Percentiles rank a stretch among this genome's conserved stretches.
These are phyloP conservation scores for Spilogale gracilis DNA, from an alignment of 2,113 vertebrate species.

Conservation along the genomic window DNA sequence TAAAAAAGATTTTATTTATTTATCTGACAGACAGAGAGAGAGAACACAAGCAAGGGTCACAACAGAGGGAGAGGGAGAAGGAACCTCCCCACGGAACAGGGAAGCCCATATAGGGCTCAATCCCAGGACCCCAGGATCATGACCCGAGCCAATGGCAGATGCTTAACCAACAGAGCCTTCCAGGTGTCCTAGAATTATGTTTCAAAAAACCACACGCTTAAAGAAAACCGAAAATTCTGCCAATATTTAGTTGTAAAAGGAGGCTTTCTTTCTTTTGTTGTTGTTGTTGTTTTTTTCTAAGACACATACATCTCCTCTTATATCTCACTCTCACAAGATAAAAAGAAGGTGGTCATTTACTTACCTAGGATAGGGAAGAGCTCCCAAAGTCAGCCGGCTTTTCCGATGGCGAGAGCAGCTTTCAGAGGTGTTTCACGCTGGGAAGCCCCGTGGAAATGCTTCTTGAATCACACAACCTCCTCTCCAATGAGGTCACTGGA, in stretches of 20 bases:
- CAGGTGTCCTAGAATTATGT: background rate
- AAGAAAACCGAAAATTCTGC: background rate
- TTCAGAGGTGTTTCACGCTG: background rate
- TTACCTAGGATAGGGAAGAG: slow-evolving; percentile 11
- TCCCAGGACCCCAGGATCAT: no score
- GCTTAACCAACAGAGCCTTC: no score
- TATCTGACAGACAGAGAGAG: no score
- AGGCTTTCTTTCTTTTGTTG: background rate
- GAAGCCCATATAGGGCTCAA: no score
- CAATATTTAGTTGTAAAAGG: no score
- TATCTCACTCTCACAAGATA: background rate
- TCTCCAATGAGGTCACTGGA: background rate
- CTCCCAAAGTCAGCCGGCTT: background rate
- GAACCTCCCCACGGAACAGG: no score
- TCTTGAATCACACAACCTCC: background rate
- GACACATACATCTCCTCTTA: background rate
- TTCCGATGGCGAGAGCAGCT: background rate
- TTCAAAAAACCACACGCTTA: background rate
- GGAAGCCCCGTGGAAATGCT: background rate
- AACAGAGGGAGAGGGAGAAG: no score
- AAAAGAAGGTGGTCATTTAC: background rate
- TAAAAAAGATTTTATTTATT: no score
- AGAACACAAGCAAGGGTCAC: no score
- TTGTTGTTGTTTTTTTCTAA: background rate
- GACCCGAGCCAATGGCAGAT: no score